A percentile compares a stretch with the other conserved stretches of the same genome.
These are phyloP conservation scores for Scaptomyza pallida DNA, from an alignment of 1,140 invertebrate genomes.

Conservation along the genomic window DNA sequence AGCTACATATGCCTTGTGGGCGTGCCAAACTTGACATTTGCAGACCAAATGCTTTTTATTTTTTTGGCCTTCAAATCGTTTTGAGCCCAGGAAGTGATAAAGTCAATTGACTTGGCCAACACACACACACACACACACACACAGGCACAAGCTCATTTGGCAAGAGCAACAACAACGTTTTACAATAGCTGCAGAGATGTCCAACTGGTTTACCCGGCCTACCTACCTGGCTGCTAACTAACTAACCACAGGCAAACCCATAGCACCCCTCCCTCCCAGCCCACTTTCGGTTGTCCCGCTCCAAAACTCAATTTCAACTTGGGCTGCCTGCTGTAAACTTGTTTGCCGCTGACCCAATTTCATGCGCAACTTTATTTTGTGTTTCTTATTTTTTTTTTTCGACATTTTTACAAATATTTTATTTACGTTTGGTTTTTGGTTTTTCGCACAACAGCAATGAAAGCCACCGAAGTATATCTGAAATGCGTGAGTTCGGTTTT, in stretches of 20 bases:
- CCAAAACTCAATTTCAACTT: constrained; percentile 2
- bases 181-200: constrained; percentile 23
- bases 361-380: constrained; percentile 54
- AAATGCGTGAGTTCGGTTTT: constrained; percentile 29
- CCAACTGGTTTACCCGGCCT: constrained; percentile 47
- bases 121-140: constrained; percentile 5
- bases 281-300: background rate
- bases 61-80: constrained; percentile 29
- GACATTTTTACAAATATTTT: constrained; percentile 68
- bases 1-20: constrained; percentile 7
- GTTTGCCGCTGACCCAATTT: constrained; percentile 78
- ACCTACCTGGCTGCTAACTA: background rate
- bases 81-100: constrained; percentile 29
- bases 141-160: constrained; percentile 13
- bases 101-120: constrained; percentile 27
- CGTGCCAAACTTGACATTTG: constrained; percentile 42
- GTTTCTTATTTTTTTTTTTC: constrained; percentile 34
- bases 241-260: constrained; percentile 22
- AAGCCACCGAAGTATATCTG: constrained; percentile 12
- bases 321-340: constrained; percentile 48
- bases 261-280: constrained; percentile 5
- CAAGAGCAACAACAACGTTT: constrained; percentile 1
- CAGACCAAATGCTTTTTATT: constrained; percentile 3
- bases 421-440: constrained; percentile 34
- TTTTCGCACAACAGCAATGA: constrained; percentile 56